Evolutionary conservation across 2,113 vertebrate genomes (phyloP).

Genomic region (Platysteira castanea): DNA sequence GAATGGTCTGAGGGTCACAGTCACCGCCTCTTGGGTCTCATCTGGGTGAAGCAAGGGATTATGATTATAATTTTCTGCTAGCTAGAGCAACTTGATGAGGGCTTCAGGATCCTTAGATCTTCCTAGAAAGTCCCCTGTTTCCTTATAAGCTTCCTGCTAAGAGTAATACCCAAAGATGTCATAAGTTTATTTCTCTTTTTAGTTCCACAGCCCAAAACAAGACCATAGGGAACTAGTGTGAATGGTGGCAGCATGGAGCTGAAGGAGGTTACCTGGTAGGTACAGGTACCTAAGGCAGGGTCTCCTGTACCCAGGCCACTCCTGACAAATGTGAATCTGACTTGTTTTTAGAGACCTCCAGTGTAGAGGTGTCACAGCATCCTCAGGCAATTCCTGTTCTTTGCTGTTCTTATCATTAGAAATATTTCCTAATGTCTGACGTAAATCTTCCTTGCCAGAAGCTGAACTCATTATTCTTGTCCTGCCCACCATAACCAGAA

Average conservation of each 20-base stretch:
- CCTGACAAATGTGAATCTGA: not conserved
- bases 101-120: not conserved
- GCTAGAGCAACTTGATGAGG: not conserved
- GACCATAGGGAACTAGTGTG: not conserved
- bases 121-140: not conserved
- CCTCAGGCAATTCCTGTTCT: constrained; percentile 44
- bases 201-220: not conserved
- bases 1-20: not conserved
- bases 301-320: not conserved
- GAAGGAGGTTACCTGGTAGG: not conserved
- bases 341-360: not conserved
- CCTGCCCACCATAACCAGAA: not conserved
- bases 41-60: not conserved
- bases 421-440: constrained; percentile 39
- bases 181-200: not conserved
- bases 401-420: constrained; percentile 26
- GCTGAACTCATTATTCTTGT: not conserved
- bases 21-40: not conserved
- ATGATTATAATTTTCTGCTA: not conserved
- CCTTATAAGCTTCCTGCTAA: not conserved
- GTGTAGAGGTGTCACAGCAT: not conserved
- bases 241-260: not conserved
- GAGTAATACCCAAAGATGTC: not conserved
- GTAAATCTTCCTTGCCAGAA: constrained; percentile 15
- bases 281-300: not conserved